phyloP scores from a whole-genome alignment of 2,113 vertebrate species.

The Asarcornis scutulata region DNA sequence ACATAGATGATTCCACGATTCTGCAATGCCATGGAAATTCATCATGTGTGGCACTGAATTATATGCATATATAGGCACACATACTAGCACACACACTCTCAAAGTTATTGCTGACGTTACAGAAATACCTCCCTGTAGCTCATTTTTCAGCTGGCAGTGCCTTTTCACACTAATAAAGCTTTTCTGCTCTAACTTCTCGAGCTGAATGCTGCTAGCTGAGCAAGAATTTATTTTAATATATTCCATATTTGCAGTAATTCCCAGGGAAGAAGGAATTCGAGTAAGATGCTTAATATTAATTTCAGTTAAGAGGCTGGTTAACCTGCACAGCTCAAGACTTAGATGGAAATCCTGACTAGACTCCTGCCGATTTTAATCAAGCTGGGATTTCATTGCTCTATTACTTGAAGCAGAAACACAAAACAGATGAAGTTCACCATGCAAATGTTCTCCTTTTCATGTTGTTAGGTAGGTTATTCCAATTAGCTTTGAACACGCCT shows the following conservation, averaged over 20 bases:
- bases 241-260: background rate
- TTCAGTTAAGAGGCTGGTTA: conserved; percentile 36
- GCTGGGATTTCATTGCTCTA: conserved; percentile 18
- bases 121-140: background rate
- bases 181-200: background rate
- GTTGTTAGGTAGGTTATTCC: background rate
- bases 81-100: background rate
- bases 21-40: background rate
- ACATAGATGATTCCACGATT: background rate
- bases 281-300: conserved; percentile 35
- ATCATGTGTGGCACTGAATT: background rate
- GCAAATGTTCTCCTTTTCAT: background rate
- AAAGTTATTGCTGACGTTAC: background rate
- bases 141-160: background rate
- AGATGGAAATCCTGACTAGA: conserved; percentile 43
- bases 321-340: conserved; percentile 19
- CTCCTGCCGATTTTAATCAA: conserved; percentile 42
- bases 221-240: conserved; percentile 9
- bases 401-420: background rate
- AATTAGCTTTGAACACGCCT: background rate
- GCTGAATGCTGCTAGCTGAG: background rate
- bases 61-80: background rate
- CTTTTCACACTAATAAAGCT: background rate
- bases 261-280: conserved; percentile 39
- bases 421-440: background rate